Percentiles rank a stretch among this genome's conserved stretches.
These are phyloP conservation scores for Donacobius atricapilla DNA, from an alignment of 2,113 vertebrate genomes.

Conservation along the genomic window DNA sequence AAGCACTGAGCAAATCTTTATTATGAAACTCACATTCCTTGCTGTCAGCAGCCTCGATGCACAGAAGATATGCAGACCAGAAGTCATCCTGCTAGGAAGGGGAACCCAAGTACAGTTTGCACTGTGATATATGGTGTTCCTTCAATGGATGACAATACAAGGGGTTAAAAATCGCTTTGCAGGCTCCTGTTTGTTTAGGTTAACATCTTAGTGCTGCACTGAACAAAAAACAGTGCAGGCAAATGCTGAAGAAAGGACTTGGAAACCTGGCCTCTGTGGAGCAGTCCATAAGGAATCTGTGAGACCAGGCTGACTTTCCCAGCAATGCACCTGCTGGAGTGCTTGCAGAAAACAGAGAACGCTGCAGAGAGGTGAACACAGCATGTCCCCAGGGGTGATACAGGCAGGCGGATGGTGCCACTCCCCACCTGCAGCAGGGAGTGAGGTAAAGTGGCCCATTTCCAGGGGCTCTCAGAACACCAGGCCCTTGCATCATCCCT, in stretches of 20 bases:
- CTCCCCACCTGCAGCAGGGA: not conserved
- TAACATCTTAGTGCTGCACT: not conserved
- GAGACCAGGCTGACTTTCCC: accelerated
- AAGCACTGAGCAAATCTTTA: not conserved
- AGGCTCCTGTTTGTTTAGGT: not conserved
- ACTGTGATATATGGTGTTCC: not conserved
- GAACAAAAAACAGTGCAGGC: not conserved
- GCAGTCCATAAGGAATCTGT: accelerated
- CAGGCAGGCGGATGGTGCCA: not conserved
- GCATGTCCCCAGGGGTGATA: accelerated
- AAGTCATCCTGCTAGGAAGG: not conserved
- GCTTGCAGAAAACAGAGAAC: not conserved
- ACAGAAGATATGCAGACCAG: accelerated
- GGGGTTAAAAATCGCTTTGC: not conserved
- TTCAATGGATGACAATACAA: not conserved
- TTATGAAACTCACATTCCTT: not conserved
- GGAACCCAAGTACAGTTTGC: not conserved
- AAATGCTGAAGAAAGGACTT: not conserved
- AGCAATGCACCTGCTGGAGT: not conserved
- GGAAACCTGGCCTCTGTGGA: too few species aligned
- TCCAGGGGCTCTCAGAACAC: not conserved
- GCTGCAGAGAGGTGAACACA: not conserved
- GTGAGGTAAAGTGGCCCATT: not conserved
- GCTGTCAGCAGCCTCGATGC: not conserved
- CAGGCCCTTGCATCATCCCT: accelerated